Base-by-base conservation (phyloP, 2,888 invertebrate genomes). In the Diplolepis rosae region DNA sequence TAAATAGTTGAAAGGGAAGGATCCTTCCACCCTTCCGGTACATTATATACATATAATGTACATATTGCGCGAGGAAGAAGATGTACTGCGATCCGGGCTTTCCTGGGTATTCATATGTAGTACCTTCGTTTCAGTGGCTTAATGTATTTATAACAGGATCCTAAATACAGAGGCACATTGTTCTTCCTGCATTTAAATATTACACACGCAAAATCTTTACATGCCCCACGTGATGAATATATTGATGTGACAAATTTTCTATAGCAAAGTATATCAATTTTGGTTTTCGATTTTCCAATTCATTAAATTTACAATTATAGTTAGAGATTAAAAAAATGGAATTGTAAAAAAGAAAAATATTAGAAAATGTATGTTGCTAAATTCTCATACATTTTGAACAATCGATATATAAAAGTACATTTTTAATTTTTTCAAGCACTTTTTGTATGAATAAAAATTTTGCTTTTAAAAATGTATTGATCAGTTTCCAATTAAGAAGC, bases 1-100 rank as follows among this genome's bases (percentile, higher is more conserved):
- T 81, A 79, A 83, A 83, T 82, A 81, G 77, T 81, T 79, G 61
- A 80, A 65, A 69, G 74, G 71, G 65, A 70, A 54, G 74, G 68
- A 75, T 77, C 76, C 74, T 76, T 78, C 71, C 65, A 48, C 66
- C n/a, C 61, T 48, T 32, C 48, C 48, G 61, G 45, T 61, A 24
- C 61, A 61, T 61, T 50, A 65, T 51, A 32, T 35, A 42, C 35
- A 39, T 24, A 61, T 35, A 61, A 66, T 66, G 39, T 66, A 70
- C 69, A 69, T 30, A 69, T 69, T 50, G 65, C 69, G 42, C 22
- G 52, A 52, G 54, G 51, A 15, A 52, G 68, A 52, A 50, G 51
- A 66, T 68, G 51, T 52, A 68, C 68, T 35, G 39, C 54, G 35
- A 27, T n/a, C 54, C 68, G 18, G 27, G 51, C 18, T 66, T 32